Percentiles rank a stretch among this genome's conserved stretches.
phyloP scores from a whole-genome alignment of 2,797 vertebrate genomes.

The Crax fasciolata region DNA sequence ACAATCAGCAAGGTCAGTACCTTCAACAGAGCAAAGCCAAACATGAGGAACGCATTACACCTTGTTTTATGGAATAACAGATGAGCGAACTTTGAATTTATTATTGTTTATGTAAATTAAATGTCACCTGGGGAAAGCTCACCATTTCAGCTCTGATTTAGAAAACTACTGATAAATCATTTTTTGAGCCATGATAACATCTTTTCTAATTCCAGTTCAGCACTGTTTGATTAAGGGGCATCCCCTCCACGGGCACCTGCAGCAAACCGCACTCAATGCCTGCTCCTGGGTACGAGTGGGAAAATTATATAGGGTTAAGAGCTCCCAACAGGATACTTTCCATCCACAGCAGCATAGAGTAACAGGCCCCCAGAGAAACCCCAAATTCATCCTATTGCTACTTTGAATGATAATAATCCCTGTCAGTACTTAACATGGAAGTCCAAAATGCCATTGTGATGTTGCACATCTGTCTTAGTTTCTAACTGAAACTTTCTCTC shows the following conservation, averaged over 20 bases:
- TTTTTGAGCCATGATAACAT: neutral
- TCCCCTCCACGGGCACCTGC: too few species aligned
- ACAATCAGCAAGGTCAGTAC: neutral
- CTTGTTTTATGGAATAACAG: neutral
- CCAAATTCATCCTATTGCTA: neutral
- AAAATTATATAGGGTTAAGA: too few species aligned
- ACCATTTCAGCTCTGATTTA: neutral
- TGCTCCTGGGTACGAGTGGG: too few species aligned
- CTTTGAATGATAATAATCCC: neutral
- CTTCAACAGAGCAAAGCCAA: neutral
- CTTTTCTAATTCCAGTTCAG: neutral
- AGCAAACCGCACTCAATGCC: too few species aligned
- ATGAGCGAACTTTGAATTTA: neutral
- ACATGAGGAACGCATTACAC: accelerated
- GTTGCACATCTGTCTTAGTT: too few species aligned
- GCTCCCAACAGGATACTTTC: neutral
- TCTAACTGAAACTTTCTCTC: too few species aligned
- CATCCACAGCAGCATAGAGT: accelerated
- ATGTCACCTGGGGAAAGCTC: neutral
- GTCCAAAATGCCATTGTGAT: too few species aligned
- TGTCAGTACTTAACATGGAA: too few species aligned
- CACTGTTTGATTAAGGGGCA: too few species aligned
- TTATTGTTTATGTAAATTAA: neutral
- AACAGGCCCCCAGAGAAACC: neutral
- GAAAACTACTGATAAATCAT: neutral